Percentiles rank a stretch among this genome's conserved stretches.
phyloP scores from a whole-genome alignment of 2,113 vertebrate species.

The Saguinus imperator region DNA sequence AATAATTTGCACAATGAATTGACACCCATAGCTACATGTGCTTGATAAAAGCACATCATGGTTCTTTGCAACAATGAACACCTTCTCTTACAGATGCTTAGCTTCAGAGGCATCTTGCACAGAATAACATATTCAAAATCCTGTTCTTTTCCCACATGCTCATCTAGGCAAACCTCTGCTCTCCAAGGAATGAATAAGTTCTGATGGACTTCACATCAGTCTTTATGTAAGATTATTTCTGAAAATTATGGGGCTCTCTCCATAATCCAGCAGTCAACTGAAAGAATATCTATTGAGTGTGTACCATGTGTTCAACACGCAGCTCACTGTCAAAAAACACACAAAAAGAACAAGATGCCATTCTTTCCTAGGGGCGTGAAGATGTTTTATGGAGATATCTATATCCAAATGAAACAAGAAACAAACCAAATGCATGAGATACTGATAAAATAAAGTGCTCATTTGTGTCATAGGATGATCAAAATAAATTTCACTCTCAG shows the following conservation, averaged over 20 bases:
- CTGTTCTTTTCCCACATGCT: neutral
- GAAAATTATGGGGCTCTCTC: neutral
- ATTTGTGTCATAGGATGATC: slow-evolving; percentile 28
- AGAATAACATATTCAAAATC: neutral
- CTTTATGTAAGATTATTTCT: neutral
- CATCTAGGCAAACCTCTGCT: neutral
- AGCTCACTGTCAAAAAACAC: neutral
- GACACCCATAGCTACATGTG: neutral
- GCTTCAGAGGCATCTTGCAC: neutral
- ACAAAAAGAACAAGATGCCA: neutral
- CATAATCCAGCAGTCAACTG: neutral
- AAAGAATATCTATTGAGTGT: neutral
- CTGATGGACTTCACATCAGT: neutral
- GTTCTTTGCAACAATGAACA: neutral
- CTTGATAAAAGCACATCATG: neutral
- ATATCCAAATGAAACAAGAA: slow-evolving; percentile 37
- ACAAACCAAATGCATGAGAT: neutral
- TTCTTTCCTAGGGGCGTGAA: neutral
- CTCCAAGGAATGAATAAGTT: neutral
- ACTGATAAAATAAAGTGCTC: slow-evolving; percentile 37
- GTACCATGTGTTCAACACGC: slow-evolving; percentile 13
- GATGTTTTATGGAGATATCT: slow-evolving; percentile 17
- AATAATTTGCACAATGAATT: neutral
- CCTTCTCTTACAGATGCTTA: neutral
- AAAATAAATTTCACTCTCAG: slow-evolving; percentile 31